These are phyloP conservation scores for Pogonus chalceus DNA, from an alignment of 1,140 invertebrate genomes.

Conservation along the genomic window DNA sequence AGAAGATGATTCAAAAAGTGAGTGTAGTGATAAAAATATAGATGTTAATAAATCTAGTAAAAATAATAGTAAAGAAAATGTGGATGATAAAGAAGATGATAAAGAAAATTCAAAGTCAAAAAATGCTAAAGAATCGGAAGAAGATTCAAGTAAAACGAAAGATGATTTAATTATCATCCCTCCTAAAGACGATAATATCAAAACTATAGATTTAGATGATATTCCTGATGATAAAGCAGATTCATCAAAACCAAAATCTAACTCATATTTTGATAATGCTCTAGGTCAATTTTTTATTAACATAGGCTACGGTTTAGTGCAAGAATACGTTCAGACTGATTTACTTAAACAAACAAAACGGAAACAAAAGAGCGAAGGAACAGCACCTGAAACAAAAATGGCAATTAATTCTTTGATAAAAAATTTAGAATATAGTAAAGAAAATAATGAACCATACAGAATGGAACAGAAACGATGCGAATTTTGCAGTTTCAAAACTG, in stretches of 20 bases:
- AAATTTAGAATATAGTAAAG: constrained; percentile 78
- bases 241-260: constrained; percentile 39
- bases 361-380: constrained; percentile 56
- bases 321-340: constrained; percentile 88
- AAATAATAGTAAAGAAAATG: constrained; percentile 32
- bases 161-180: constrained; percentile 42
- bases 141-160: constrained; percentile 40
- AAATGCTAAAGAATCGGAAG: constrained; percentile 34
- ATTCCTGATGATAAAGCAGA: constrained; percentile 39
- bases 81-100: constrained; percentile 35
- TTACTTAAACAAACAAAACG: constrained; percentile 76
- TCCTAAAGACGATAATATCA: constrained; percentile 40
- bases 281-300: constrained; percentile 88
- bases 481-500: constrained; percentile 86
- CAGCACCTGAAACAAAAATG: constrained; percentile 57
- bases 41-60: constrained; percentile 28
- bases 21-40: constrained; percentile 33
- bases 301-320: constrained; percentile 82
- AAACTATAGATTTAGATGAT: constrained; percentile 42
- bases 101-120: constrained; percentile 35
- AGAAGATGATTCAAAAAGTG: constrained; percentile 17
- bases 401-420: constrained; percentile 70
- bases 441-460: constrained; percentile 77
- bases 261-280: constrained; percentile 72
- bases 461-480: constrained; percentile 69